Conservation (phyloP, 92 coral and sea anemone species). For the Epizoanthus fatuus region DNA sequence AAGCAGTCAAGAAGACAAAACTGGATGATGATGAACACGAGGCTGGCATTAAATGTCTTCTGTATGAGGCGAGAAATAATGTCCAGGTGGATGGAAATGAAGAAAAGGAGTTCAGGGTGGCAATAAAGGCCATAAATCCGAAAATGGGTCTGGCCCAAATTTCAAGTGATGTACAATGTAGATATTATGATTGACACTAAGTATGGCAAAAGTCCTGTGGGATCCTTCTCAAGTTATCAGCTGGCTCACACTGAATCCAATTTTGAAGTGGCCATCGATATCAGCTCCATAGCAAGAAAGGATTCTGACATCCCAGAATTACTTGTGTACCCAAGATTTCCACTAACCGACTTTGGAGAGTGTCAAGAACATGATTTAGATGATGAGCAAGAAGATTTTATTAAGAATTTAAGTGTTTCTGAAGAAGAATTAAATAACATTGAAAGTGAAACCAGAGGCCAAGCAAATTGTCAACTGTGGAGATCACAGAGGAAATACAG, state of each 20-base stretch:
- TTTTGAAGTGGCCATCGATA: neutral
- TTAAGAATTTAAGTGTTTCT: neutral
- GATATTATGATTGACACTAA: slow-evolving; percentile 47
- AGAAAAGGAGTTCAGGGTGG: slow-evolving; percentile 35
- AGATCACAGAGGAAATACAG: neutral
- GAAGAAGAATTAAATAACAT: slow-evolving; percentile 8
- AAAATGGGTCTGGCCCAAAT: slow-evolving; percentile 60
- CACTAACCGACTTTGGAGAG: neutral
- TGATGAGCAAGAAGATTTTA: slow-evolving; percentile 15
- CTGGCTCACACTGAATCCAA: slow-evolving; percentile 52
- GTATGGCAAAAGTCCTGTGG: slow-evolving; percentile 59
- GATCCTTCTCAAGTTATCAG: slow-evolving; percentile 62
- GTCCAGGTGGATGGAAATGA: slow-evolving; percentile 5
- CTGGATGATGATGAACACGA: slow-evolving; percentile 42
- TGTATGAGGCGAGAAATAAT: slow-evolving; percentile 69
- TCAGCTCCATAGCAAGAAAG: neutral
- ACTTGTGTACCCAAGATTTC: slow-evolving; percentile 1
- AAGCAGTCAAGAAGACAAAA: slow-evolving; percentile 1
- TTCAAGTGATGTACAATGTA: slow-evolving; percentile 13
- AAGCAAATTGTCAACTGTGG: slow-evolving; percentile 13
- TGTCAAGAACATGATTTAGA: slow-evolving; percentile 1
- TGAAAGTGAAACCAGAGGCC: slow-evolving; percentile 5
- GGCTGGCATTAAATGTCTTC: slow-evolving; percentile 57
- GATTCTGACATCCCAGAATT: neutral
- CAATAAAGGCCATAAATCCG: slow-evolving; percentile 57